These are phyloP conservation scores for Rhinatrema bivittatum DNA, from an alignment of 2,797 vertebrate genomes.

Conservation along the genomic window DNA sequence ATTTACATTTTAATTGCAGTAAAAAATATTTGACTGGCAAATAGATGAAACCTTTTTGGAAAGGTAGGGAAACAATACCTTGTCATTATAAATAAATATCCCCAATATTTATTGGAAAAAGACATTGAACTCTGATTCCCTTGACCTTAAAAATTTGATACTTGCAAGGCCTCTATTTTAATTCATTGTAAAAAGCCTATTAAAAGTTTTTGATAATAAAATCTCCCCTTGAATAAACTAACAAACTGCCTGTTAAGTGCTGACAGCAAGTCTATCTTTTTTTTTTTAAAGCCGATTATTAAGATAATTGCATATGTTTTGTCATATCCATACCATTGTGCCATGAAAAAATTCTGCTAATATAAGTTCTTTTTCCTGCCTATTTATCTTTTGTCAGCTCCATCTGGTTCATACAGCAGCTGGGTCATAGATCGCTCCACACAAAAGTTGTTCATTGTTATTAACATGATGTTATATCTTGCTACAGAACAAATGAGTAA, in stretches of 20 bases:
- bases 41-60: too few relatives aligned
- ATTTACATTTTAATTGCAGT: too few relatives aligned
- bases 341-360: conserved; percentile 5
- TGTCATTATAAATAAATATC: too few relatives aligned
- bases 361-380: background rate
- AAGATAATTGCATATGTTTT: conserved; percentile 5
- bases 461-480: conserved; percentile 11
- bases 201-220: conserved; percentile 43
- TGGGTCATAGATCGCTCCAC: conserved; percentile 2
- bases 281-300: conserved; percentile 6
- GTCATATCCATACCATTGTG: background rate
- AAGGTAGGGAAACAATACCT: too few relatives aligned
- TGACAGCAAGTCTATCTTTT: too few relatives aligned
- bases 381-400: conserved; percentile 5
- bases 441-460: conserved; percentile 2
- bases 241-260: too few relatives aligned
- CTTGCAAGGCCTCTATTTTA: too few relatives aligned
- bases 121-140: too few relatives aligned
- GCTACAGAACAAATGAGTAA: conserved; percentile 2
- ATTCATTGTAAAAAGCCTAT: conserved; percentile 54
- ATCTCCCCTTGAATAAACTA: too few relatives aligned
- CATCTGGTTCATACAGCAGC: background rate
- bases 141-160: too few relatives aligned
- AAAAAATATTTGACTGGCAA: too few relatives aligned
- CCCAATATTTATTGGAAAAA: too few relatives aligned